Evolutionary conservation across 2,797 vertebrate species (phyloP).

Genomic region (Myioborus miniatus): DNA sequence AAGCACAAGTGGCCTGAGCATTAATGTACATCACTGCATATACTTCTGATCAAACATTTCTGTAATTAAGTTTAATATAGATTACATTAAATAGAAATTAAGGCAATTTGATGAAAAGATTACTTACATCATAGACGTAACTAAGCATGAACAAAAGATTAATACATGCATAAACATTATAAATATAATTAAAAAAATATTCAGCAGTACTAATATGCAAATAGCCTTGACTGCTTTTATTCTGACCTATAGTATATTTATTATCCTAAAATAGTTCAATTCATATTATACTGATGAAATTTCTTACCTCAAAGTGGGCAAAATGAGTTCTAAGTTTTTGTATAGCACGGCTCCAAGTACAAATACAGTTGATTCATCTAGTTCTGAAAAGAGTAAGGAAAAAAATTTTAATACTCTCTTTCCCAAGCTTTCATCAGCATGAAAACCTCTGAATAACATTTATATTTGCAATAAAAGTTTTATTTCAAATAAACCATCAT

Average conservation of each 20-base stretch:
- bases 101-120: background rate
- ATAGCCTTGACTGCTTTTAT: background rate
- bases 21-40: background rate
- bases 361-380: conserved; percentile 95
- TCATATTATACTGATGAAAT: background rate
- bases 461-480: background rate
- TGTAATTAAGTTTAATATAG: background rate
- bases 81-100: background rate
- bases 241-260: background rate
- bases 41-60: background rate
- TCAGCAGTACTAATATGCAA: background rate
- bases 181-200: background rate
- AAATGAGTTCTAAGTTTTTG: conserved; percentile 97
- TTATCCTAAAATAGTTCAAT: background rate
- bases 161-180: background rate
- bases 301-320: conserved; percentile 94
- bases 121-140: background rate
- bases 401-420: background rate
- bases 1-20: background rate
- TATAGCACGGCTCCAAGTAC: conserved; percentile 97
- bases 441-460: background rate
- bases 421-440: background rate
- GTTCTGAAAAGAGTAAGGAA: conserved; percentile 77
- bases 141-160: background rate
- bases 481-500: conserved; percentile 6